phyloP scores from a whole-genome alignment of 37 sponge, comb jelly and placozoan genomes.

The Dysidea cf. avara region DNA sequence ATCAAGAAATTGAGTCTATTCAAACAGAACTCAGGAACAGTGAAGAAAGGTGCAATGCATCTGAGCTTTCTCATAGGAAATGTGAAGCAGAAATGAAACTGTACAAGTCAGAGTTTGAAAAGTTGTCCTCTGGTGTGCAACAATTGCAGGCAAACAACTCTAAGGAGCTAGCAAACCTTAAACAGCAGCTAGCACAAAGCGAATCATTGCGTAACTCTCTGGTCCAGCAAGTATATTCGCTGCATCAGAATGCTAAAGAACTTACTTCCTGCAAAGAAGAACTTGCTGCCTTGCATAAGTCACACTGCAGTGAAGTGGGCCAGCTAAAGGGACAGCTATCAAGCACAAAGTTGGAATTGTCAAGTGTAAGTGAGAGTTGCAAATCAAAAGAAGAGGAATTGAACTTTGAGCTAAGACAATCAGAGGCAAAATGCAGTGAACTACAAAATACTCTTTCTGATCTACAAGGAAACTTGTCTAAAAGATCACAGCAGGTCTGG shows the following conservation, averaged over 20 bases:
- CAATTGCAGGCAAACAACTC: too few relatives aligned
- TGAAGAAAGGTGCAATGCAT: too few relatives aligned
- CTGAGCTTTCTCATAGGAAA: too few relatives aligned
- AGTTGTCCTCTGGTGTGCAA: too few relatives aligned
- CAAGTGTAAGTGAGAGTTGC: background rate
- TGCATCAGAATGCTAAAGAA: conserved; percentile 12
- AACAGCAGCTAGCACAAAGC: conserved; percentile 20
- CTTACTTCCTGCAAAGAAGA: background rate
- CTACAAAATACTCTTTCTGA: conserved; percentile 15
- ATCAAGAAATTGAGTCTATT: too few relatives aligned
- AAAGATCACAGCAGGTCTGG: conserved; percentile 59
- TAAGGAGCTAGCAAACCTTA: too few relatives aligned
- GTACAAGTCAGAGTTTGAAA: too few relatives aligned
- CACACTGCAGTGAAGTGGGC: background rate
- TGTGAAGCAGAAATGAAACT: too few relatives aligned
- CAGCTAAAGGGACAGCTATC: conserved; percentile 13
- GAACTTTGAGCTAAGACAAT: conserved; percentile 6
- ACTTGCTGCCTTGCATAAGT: background rate
- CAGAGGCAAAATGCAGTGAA: background rate
- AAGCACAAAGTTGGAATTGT: background rate
- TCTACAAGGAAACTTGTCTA: conserved; percentile 57
- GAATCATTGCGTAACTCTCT: conserved; percentile 26
- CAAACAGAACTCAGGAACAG: too few relatives aligned
- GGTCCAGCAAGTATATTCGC: conserved; percentile 23
- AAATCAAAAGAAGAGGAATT: conserved; percentile 5